Conservation (phyloP, 2,888 invertebrate species). For the Cosmia trapezina region DNA sequence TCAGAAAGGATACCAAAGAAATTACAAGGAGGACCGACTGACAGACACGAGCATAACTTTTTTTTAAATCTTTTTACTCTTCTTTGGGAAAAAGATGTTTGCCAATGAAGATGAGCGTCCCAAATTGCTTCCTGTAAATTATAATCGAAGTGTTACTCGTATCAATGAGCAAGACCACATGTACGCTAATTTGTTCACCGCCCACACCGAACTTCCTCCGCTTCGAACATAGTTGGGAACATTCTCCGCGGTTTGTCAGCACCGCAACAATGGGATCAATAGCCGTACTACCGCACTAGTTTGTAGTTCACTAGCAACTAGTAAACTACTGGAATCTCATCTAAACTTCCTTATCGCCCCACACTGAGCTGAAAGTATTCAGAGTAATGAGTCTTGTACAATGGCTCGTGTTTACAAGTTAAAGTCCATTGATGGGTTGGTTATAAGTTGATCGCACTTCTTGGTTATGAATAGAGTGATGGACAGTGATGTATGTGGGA, state of each 20-base stretch:
- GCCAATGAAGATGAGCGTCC: background rate
- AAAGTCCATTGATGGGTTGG: slow-evolving; percentile 18
- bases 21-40: too few species aligned
- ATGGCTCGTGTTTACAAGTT: slow-evolving; percentile 31
- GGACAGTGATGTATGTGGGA: background rate
- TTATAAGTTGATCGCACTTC: slow-evolving; percentile 17
- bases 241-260: background rate
- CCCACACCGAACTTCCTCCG: background rate
- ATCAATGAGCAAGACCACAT: background rate
- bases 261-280: slow-evolving; percentile 3
- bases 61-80: background rate
- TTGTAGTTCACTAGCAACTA: slow-evolving; percentile 25
- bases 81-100: background rate
- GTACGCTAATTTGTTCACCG: background rate
- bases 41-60: background rate
- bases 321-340: slow-evolving; percentile 45
- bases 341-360: slow-evolving; percentile 32
- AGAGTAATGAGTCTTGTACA: slow-evolving; percentile 30
- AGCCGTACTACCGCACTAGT: slow-evolving; percentile 14
- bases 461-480: slow-evolving; percentile 5
- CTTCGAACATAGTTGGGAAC: slow-evolving; percentile 1
- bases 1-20: background rate
- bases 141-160: background rate
- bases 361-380: slow-evolving; percentile 10
- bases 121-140: background rate